phyloP scores from a whole-genome alignment of 2,113 vertebrate genomes.

The Lycaon pictus region DNA sequence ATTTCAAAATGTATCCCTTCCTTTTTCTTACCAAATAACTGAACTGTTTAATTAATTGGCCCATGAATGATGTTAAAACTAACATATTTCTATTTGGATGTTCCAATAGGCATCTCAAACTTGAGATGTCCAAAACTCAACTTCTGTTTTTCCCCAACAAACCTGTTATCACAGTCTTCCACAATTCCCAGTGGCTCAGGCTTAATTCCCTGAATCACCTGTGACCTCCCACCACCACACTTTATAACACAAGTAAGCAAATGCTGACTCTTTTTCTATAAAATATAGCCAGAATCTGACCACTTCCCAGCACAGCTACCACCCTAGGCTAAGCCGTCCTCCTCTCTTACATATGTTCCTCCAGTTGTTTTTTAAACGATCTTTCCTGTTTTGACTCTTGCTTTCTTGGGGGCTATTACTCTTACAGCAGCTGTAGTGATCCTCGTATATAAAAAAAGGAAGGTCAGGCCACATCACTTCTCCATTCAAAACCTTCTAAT shows the following conservation, averaged over 20 bases:
- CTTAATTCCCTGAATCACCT: background rate
- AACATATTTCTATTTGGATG: background rate
- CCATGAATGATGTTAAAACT: background rate
- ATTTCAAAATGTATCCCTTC: conserved; percentile 18
- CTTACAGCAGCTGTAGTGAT: background rate
- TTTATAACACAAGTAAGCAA: background rate
- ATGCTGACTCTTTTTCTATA: background rate
- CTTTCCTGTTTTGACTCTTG: background rate
- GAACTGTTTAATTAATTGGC: background rate
- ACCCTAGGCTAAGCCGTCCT: background rate
- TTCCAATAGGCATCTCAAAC: background rate
- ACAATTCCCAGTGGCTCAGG: background rate
- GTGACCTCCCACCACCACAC: background rate
- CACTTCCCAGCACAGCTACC: background rate
- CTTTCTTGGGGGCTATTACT: background rate
- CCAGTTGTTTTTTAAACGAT: background rate
- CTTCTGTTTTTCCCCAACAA: background rate
- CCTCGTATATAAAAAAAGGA: background rate
- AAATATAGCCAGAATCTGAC: background rate
- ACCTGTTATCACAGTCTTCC: background rate
- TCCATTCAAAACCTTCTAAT: background rate
- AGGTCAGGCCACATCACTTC: background rate
- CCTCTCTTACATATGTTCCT: background rate
- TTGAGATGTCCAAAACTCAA: background rate
- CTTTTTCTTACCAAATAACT: conserved; percentile 6